Evolutionary conservation across 1,140 invertebrate genomes (phyloP).

Genomic region (Drosophila lacteicornis): DNA sequence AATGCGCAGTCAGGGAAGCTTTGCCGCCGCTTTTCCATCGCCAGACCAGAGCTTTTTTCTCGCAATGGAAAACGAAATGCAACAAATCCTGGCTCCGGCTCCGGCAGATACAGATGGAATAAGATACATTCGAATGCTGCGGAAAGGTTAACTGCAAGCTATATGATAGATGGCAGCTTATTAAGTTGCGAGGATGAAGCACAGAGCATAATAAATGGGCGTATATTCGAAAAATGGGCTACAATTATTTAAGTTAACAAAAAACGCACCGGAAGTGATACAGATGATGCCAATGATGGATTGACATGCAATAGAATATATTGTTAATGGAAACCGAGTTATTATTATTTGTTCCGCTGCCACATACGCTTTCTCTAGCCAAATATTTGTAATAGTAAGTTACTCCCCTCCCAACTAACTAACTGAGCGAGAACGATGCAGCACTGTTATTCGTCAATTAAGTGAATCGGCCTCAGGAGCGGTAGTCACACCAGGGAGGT

Average conservation of each 20-base stretch:
- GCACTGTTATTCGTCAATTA: neutral
- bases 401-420: neutral
- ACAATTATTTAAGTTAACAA: constrained; percentile 6
- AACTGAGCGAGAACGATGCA: neutral
- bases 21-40: neutral
- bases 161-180: neutral
- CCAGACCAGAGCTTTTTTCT: constrained; percentile 8
- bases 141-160: constrained; percentile 15
- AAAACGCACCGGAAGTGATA: neutral
- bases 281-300: neutral
- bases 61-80: constrained; percentile 21
- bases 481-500: neutral
- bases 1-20: constrained; percentile 31
- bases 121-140: constrained; percentile 22
- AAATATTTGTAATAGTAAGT: neutral
- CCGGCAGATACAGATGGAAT: constrained; percentile 13
- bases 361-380: neutral
- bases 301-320: neutral
- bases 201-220: constrained; percentile 2
- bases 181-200: neutral
- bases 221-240: neutral
- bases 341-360: neutral
- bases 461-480: neutral
- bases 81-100: constrained; percentile 28
- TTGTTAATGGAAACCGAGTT: neutral